These are phyloP conservation scores for Aurelia coerulea DNA, from an alignment of 30 jellyfish, hydroid and myxozoan genomes.

Conservation along the genomic window DNA sequence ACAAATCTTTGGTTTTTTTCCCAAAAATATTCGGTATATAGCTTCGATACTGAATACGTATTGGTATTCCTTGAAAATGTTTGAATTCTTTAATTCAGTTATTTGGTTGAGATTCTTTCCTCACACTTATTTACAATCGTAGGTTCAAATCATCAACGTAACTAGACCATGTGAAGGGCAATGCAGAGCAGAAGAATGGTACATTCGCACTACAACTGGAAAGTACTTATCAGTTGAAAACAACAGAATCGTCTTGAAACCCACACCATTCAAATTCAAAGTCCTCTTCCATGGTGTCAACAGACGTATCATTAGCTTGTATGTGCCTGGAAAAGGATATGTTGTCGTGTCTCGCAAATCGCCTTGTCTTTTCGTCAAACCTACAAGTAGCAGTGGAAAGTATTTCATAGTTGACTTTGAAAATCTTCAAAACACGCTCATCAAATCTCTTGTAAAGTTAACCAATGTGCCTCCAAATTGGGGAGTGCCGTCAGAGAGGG, in stretches of 20 bases:
- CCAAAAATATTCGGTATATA: too few species aligned
- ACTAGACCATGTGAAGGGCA: constrained; percentile 64
- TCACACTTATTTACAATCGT: background rate
- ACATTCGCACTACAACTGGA: constrained; percentile 32
- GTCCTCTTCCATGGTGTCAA: constrained; percentile 66
- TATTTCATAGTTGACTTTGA: constrained; percentile 50
- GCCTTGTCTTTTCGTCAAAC: constrained; percentile 40
- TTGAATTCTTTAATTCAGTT: too few species aligned
- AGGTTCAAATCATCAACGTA: constrained; percentile 64
- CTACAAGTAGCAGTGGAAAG: constrained; percentile 31
- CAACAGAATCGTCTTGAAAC: constrained; percentile 28
- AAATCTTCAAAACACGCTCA: constrained; percentile 39
- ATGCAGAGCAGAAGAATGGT: constrained; percentile 71
- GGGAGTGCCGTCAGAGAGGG: constrained; percentile 47
- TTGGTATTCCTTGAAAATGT: too few species aligned
- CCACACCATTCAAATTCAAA: constrained; percentile 58
- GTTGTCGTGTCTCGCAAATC: constrained; percentile 69
- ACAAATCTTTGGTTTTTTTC: too few species aligned
- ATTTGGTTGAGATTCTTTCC: too few species aligned
- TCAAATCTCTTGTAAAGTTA: constrained; percentile 51
- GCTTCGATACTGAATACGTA: too few species aligned
- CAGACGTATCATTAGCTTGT: constrained; percentile 64
- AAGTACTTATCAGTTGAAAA: constrained; percentile 54
- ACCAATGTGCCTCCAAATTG: constrained; percentile 40
- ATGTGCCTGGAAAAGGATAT: constrained; percentile 60